A percentile compares a stretch with the other conserved stretches of the same genome.
Evolutionary conservation across 64 coral and sea anemone genomes (phyloP).

Genomic region (Stichodactyla mertensii): DNA sequence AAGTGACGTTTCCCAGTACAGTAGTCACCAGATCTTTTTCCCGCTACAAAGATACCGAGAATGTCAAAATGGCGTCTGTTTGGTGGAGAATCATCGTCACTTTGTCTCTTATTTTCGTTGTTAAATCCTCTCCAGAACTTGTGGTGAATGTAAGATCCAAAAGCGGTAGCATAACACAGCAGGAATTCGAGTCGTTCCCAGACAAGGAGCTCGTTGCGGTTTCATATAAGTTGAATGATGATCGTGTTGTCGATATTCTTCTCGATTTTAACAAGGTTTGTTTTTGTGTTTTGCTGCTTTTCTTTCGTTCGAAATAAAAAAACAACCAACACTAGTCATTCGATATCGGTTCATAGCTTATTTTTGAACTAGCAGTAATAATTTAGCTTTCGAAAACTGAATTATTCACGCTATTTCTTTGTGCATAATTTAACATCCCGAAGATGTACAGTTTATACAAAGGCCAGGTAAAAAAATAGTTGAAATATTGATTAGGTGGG

Average conservation of each 20-base stretch:
- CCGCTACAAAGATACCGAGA: background rate
- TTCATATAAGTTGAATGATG: conserved; percentile 51
- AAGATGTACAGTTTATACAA: background rate
- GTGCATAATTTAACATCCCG: background rate
- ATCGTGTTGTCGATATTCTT: conserved; percentile 45
- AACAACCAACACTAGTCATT: background rate
- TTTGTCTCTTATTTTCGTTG: background rate
- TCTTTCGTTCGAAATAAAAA: background rate
- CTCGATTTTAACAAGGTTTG: conserved; percentile 89
- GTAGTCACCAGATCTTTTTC: background rate
- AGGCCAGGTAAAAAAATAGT: background rate
- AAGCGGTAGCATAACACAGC: conserved; percentile 70
- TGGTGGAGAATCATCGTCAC: background rate
- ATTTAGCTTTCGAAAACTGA: background rate
- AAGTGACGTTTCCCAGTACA: background rate
- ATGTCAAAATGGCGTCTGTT: conserved; percentile 7
- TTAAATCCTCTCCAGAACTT: conserved; percentile 27
- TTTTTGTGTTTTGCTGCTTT: background rate
- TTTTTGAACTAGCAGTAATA: background rate
- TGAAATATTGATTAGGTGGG: background rate
- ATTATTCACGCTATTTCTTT: background rate
- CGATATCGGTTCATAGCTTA: background rate
- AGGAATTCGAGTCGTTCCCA: conserved; percentile 64
- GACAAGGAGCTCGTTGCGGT: conserved; percentile 80
- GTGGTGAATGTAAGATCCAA: conserved; percentile 89